A percentile compares a stretch with the other conserved stretches of the same genome.
Conservation (phyloP, 2,888 invertebrate species). For the Dryobota labecula region DNA sequence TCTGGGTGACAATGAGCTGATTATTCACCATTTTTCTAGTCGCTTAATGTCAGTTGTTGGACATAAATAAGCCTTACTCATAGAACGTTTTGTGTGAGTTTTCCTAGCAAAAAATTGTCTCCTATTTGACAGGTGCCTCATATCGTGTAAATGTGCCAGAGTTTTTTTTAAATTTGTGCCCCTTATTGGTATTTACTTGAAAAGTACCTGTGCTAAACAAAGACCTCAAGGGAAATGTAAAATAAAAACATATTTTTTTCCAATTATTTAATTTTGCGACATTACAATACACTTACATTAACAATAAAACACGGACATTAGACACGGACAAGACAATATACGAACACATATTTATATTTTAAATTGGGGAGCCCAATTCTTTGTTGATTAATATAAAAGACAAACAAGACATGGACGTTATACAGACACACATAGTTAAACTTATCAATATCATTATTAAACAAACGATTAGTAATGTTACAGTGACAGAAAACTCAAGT, state of each 20-base stretch:
- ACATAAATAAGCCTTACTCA: too few relatives aligned
- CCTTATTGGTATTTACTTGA: neutral
- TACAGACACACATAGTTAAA: conserved; percentile 25
- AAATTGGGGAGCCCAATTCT: conserved; percentile 8
- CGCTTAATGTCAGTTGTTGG: neutral
- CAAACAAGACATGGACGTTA: conserved; percentile 8
- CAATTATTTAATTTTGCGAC: conserved; percentile 51
- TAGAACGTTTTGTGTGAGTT: neutral
- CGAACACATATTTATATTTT: conserved; percentile 37
- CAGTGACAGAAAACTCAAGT: conserved; percentile 20
- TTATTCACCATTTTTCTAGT: neutral
- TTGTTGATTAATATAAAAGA: conserved; percentile 21
- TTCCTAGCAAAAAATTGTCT: neutral
- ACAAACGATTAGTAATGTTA: conserved; percentile 17
- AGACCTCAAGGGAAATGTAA: neutral
- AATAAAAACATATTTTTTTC: conserved; percentile 2
- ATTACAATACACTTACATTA: conserved; percentile 66
- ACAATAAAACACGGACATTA: conserved; percentile 35
- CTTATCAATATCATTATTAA: conserved; percentile 36
- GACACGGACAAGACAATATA: conserved; percentile 45
- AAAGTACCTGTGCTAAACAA: neutral
- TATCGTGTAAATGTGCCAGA: neutral
- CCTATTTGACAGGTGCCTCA: neutral
- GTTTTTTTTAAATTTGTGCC: neutral
- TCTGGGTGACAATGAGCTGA: neutral